phyloP scores from a whole-genome alignment of 2,797 vertebrate species.

The Syndactyla subalaris region DNA sequence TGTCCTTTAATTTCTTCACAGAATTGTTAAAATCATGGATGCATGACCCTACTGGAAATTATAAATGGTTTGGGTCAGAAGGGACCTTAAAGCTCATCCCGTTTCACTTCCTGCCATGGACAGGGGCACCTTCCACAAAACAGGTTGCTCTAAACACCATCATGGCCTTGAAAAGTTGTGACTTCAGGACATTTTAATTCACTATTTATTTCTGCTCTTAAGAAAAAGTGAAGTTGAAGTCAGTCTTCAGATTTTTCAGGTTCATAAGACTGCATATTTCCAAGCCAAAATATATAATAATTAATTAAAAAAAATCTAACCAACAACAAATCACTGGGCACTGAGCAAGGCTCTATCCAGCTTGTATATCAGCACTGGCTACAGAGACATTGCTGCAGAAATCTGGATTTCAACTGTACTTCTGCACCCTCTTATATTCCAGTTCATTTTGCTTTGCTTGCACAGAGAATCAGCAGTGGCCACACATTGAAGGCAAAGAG shows the following conservation, averaged over 20 bases:
- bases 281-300: neutral
- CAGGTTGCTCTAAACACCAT: neutral
- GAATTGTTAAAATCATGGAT: neutral
- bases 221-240: neutral
- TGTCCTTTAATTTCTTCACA: neutral
- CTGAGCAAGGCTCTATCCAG: neutral
- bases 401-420: neutral
- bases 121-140: neutral
- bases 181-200: neutral
- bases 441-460: neutral
- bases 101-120: neutral
- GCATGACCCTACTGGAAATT: neutral
- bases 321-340: neutral
- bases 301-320: neutral
- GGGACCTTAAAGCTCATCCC: neutral
- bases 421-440: neutral
- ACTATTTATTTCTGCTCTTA: neutral
- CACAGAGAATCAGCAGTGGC: neutral
- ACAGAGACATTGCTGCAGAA: neutral
- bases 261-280: neutral
- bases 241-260: neutral
- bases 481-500: fast-evolving
- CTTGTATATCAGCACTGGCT: neutral
- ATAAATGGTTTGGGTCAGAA: neutral
- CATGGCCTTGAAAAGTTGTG: neutral